These are phyloP conservation scores for Branchinecta lynchi DNA, from an alignment of 1,140 invertebrate species.

Conservation along the genomic window DNA sequence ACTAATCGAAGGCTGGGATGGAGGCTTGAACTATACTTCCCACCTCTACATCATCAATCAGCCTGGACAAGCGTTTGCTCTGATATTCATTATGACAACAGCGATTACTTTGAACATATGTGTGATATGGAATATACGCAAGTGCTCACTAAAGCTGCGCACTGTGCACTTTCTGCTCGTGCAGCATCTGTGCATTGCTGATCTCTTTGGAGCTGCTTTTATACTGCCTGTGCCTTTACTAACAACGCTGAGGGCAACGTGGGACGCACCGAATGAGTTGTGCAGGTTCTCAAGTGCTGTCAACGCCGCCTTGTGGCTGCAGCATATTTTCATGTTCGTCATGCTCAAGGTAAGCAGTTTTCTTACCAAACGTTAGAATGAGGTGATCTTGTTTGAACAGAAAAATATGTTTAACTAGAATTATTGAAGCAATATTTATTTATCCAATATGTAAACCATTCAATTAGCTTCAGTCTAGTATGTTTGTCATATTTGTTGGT, in stretches of 20 bases:
- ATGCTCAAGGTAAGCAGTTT: slow-evolving; percentile 24
- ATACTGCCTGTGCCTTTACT: slow-evolving; percentile 28
- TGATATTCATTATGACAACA: background rate
- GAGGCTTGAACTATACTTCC: background rate
- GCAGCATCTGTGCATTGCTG: slow-evolving; percentile 29
- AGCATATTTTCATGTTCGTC: slow-evolving; percentile 27
- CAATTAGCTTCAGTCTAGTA: too few species aligned
- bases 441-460: too few species aligned
- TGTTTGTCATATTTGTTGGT: too few species aligned
- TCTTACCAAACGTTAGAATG: too few species aligned
- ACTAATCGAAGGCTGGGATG: background rate
- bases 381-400: too few species aligned
- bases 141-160: slow-evolving; percentile 27
- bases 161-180: slow-evolving; percentile 29
- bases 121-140: slow-evolving; percentile 27
- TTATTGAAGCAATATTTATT: too few species aligned
- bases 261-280: slow-evolving; percentile 25
- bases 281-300: slow-evolving; percentile 26
- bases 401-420: too few species aligned
- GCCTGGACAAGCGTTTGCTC: background rate
- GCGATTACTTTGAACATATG: slow-evolving; percentile 25
- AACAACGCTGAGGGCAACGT: slow-evolving; percentile 25
- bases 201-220: slow-evolving; percentile 26
- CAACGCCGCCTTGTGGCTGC: slow-evolving; percentile 28
- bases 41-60: background rate